These are phyloP conservation scores for Poeciliopsis retropinna DNA, from an alignment of 2,113 vertebrate genomes.

Conservation along the genomic window DNA sequence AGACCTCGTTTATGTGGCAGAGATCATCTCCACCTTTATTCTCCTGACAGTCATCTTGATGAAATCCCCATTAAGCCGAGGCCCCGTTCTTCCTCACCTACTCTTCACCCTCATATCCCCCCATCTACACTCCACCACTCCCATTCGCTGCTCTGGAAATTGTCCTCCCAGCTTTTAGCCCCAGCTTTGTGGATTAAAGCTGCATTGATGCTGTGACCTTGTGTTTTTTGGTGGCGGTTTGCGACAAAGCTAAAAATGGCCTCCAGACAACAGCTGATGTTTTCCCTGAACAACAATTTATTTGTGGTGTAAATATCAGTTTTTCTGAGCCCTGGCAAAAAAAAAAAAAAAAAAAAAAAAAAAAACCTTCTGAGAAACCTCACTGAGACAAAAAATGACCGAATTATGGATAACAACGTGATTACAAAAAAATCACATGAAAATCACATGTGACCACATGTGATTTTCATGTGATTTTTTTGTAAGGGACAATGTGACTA, in stretches of 20 bases:
- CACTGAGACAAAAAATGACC: constrained; percentile 18
- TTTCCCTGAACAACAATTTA: background rate
- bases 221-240: background rate
- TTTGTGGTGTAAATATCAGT: constrained; percentile 2
- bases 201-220: constrained; percentile 16
- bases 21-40: constrained; percentile 68
- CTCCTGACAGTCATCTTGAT: constrained; percentile 70
- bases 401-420: constrained; percentile 35
- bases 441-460: no score
- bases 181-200: constrained; percentile 49
- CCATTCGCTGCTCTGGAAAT: constrained; percentile 55
- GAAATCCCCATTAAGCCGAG: constrained; percentile 62
- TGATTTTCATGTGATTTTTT: no score
- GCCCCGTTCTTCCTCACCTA: constrained; percentile 36
- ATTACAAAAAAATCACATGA: no score
- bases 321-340: background rate
- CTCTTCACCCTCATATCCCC: constrained; percentile 31
- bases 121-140: constrained; percentile 49
- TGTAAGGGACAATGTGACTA: background rate
- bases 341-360: constrained; percentile 19
- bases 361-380: constrained; percentile 14
- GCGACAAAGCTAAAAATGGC: constrained; percentile 2
- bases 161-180: constrained; percentile 48
- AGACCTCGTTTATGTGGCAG: constrained; percentile 73
- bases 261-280: background rate